Base-by-base conservation (phyloP, 2,113 vertebrate genomes). In the Ochotona curzoniae region DNA sequence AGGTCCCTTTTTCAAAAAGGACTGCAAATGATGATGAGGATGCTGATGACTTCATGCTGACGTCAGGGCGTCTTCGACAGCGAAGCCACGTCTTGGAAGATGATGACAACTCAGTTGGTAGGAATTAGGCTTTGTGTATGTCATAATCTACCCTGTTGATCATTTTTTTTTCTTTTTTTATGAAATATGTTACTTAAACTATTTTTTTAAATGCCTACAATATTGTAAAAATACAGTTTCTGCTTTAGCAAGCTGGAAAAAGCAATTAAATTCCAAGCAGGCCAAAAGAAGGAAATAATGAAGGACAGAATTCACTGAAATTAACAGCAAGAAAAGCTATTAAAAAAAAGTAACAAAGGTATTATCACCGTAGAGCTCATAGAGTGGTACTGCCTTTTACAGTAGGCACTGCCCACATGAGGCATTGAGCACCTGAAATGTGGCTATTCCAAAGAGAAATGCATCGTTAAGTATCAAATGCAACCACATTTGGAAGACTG, bases 81-180 rank as follows among this genome's bases (percentile, higher is more conserved):
- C 97, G 98, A 94, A 98, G 96, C 18, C 95, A 98, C 4, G 76
- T 99, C 70, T 96, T 99, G 83, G 98, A 99, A 30, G 98, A 99
- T 61, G 99, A 99, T 91, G 99, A 99, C 30, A 99, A 99, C 96
- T 99, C 99, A 4, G 93, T 98, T 89, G 99, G 99, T 99, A 98
- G 89, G 98, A 73, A 71, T 81, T 80, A 73, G 80, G 88, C n/a
- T 83, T 75, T 89, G n/a, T 87, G 57, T 30, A 28, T 91, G 5
- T 89, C 35, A 81, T 89, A 44, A 75, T 87, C 30, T 6, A 54
- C 75, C 25, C 51, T 75, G 17, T 81, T 91, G 21, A 57, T 85
- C 78, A 88, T 54, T 84, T 75, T 91, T 75, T 91, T 95, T 93
- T 83, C 7, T 87, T 7, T 83, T 69, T 94, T 94, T 92, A 91